Evolutionary conservation across 2,888 invertebrate genomes (phyloP).

Genomic region (Oscheius sp.): DNA sequence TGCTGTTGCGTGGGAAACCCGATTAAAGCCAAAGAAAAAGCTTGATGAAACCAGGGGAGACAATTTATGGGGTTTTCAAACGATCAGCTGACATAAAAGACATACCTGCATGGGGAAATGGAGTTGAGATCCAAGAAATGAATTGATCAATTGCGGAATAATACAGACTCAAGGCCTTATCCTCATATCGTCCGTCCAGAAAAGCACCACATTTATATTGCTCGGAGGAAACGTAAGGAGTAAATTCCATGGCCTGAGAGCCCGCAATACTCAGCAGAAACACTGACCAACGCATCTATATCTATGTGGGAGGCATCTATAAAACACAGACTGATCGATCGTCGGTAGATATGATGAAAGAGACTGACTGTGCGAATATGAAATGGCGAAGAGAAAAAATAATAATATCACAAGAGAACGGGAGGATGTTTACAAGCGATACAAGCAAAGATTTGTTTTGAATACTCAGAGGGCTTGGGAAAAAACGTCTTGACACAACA

Average conservation of each 20-base stretch:
- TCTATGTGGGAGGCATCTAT: conserved; percentile 20
- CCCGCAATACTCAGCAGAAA: conserved; percentile 15
- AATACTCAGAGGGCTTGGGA: too few species aligned
- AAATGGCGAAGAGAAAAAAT: conserved; percentile 1
- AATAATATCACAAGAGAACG: background rate
- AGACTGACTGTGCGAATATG: background rate
- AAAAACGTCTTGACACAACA: too few species aligned
- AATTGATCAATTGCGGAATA: conserved; percentile 65
- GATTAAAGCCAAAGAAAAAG: conserved; percentile 8
- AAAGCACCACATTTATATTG: conserved; percentile 67
- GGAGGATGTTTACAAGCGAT: background rate
- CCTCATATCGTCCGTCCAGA: conserved; percentile 58
- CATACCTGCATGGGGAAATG: conserved; percentile 68
- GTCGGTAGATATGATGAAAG: background rate
- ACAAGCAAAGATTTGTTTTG: background rate
- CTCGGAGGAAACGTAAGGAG: conserved; percentile 61
- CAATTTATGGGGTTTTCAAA: background rate
- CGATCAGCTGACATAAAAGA: conserved; percentile 14
- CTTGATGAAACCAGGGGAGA: conserved; percentile 5
- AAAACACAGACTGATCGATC: background rate
- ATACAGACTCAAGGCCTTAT: conserved; percentile 65
- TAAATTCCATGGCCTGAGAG: conserved; percentile 52
- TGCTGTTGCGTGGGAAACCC: conserved; percentile 25
- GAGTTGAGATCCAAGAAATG: conserved; percentile 60
- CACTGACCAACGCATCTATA: conserved; percentile 24